Base-by-base conservation (phyloP, 2,888 invertebrate genomes). In the Sesia bembeciformis region DNA sequence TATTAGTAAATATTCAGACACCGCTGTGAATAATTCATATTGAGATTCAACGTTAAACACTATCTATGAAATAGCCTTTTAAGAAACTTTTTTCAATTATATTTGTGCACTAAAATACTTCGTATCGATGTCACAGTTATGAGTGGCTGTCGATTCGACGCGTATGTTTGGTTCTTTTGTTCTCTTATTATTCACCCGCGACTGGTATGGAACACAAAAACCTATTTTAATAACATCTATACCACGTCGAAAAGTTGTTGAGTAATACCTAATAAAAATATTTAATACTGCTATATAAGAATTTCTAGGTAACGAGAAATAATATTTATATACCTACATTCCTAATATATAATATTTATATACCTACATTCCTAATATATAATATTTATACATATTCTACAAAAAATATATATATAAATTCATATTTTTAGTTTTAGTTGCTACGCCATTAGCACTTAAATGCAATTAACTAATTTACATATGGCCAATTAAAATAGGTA, bases 151-250 rank as follows among this genome's bases (percentile, higher is more conserved):
- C 76, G 66, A 83, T 84, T 86, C 77, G 84, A 73, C 77, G 73
- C 80, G 81, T 82, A 73, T 78, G 81, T 85, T 81, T 76, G 73
- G 64, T 78, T 84, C 85, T 84, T 84, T 87, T 87, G 85, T 87
- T 79, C 68, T 64, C 66, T 59, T 61, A 72, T 76, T 80, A 81
- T 81, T 72, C 72, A 78, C 71, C 70, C 66, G 68, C 71, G 67
- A 63, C 70, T 74, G 71, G 74, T 72, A 70, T 69, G 69, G 71
- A 76, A 78, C 66, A 80, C 75, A 75, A 78, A 81, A 80, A 78
- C 70, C 67, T 76, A 78, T 79, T 72, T 73, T 69, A 72, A 78
- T 68, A 72, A 70, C 70, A 72, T 60, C 58, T 65, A 60, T 42
- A 42, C 7, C 7, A 42, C 42, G 42, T 3, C 5, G 2, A 6